A percentile compares a stretch with the other conserved stretches of the same genome.
Evolutionary conservation across 2,888 invertebrate genomes (phyloP).

Genomic region (Amblyjoppa proteus): DNA sequence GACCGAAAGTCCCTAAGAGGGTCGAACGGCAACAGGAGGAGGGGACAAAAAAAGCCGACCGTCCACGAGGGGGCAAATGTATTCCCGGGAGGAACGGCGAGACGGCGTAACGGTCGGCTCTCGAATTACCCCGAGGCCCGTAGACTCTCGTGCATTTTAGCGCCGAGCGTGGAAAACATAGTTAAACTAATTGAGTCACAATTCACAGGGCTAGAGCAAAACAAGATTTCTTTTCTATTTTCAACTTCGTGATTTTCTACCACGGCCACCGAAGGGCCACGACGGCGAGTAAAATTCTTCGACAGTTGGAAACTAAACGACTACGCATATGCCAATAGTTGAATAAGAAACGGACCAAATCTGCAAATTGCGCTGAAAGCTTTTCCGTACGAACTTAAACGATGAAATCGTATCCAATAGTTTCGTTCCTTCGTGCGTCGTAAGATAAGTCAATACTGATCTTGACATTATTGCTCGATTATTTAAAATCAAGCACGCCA

Average conservation of each 20-base stretch:
- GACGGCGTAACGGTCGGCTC: slow-evolving; percentile 18
- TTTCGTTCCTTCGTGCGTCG: no score
- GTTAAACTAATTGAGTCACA: slow-evolving; percentile 53
- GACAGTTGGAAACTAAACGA: no score
- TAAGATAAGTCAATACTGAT: no score
- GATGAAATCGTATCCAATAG: no score
- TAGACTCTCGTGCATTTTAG: background rate
- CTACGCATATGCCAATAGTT: no score
- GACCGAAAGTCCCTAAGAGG: slow-evolving; percentile 40
- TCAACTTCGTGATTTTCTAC: slow-evolving; percentile 9
- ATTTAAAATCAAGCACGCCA: no score
- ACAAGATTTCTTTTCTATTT: slow-evolving; percentile 7
- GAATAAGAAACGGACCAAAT: no score
- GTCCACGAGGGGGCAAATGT: background rate
- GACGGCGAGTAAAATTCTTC: background rate
- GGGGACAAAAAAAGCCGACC: slow-evolving; percentile 12
- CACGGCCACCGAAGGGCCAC: background rate
- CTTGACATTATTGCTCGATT: no score
- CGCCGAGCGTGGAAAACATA: slow-evolving; percentile 33
- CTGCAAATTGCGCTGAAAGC: no score
- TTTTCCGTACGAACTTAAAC: no score
- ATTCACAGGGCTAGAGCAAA: background rate
- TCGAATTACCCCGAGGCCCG: slow-evolving; percentile 26
- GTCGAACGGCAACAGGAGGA: background rate
- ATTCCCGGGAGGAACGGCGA: background rate